Evolutionary conservation across 2,113 vertebrate species (phyloP).

Genomic region (Gambusia affinis): DNA sequence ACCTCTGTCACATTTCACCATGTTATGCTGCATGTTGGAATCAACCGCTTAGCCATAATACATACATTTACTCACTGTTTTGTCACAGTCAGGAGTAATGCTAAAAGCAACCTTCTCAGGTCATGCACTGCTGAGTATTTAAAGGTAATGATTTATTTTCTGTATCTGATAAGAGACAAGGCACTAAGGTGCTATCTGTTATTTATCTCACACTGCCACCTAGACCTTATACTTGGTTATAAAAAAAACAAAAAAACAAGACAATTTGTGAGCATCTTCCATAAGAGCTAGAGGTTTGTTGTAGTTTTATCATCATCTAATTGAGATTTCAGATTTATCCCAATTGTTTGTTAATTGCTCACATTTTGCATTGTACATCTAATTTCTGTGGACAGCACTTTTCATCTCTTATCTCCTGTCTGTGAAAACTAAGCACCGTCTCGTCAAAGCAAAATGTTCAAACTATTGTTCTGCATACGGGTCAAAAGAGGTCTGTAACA

Average conservation of each 20-base stretch:
- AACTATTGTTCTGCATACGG: not conserved
- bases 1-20: conserved; percentile 39
- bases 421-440: conserved; percentile 28
- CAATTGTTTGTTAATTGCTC: conserved; percentile 10
- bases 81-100: conserved; percentile 6
- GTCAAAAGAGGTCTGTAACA: conserved; percentile 44
- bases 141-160: not conserved
- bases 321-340: not conserved
- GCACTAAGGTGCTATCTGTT: not conserved
- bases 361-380: not conserved
- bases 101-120: not conserved
- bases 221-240: not conserved
- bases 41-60: conserved; percentile 41
- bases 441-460: conserved; percentile 39
- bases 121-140: not conserved
- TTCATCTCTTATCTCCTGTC: not conserved
- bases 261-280: not conserved
- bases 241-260: not conserved
- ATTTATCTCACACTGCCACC: conserved; percentile 2
- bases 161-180: no score
- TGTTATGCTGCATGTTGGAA: conserved; percentile 33
- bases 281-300: not conserved
- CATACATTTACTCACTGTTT: conserved; percentile 12
- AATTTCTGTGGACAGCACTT: conserved; percentile 1
- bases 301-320: not conserved